Evolutionary conservation across 2,113 vertebrate genomes (phyloP), one percentile per base, ranked within the genome.

Genomic region (Sprattus sprattus): DNA sequence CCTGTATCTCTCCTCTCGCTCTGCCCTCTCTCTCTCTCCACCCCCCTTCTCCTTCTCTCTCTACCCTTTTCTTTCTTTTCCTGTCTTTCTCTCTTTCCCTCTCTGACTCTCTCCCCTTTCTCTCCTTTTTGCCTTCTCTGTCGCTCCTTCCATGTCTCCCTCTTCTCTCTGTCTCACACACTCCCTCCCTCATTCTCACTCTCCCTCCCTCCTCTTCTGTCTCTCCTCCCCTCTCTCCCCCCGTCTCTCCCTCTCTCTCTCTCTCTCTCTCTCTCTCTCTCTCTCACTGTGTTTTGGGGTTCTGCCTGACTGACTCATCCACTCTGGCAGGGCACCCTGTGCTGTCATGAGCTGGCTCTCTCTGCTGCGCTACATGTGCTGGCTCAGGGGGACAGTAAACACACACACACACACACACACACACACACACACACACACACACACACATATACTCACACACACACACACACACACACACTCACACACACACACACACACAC

Each of bases 231-330:
- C 39, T 47, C 20, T 52, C 16, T 46, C 83, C 13, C 83, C 44
- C 15, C 11, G 4, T 32, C 10, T 71, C 11, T n/a, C 64, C 0
- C 22, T 9, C 78, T 75, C 75, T 25, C 87, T 83, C 7, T 25
- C 88, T 85, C 81, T 89, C 85, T 84, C 86, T 88, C 46, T 88
- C 78, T 81, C 85, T 89, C 32, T 22, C 28, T 11, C 54, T 80
- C 67, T 84, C 86, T 85, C 88, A 83, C 85, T 67, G 20, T 54
- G 22, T 85, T 71, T 60, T 28, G 52, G 90, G 90, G 93, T 94
- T 92, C 89, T 91, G 91, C 91, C 90, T 85, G 0, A 88, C 89
- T 90, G 84, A 90, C 91, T 92, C 89, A 90, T 91, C 88, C 83
- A 54, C 89, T 91, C 86, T 91, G 90, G 90, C 91, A 84, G 67